Percentiles rank a stretch among this genome's conserved stretches.
These are phyloP conservation scores for Nomada fabriciana DNA, from an alignment of 2,888 invertebrate genomes.

Conservation along the genomic window DNA sequence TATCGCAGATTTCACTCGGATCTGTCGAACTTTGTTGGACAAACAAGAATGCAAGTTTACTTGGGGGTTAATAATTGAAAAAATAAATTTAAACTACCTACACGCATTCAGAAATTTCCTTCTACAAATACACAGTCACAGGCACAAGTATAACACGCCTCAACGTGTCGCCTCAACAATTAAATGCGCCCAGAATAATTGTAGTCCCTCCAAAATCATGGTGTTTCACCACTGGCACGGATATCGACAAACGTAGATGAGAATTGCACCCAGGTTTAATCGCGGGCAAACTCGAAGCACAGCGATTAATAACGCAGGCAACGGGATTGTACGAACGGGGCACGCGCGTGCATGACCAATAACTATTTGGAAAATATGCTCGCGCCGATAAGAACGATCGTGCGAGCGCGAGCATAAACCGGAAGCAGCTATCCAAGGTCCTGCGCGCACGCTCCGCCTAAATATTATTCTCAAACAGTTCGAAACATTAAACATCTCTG, in stretches of 20 bases:
- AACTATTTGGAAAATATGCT: constrained; percentile 66
- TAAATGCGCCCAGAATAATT: too few species aligned
- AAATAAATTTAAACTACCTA: not conserved
- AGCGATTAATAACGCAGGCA: constrained; percentile 37
- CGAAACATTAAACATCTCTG: constrained; percentile 80
- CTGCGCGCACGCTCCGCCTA: constrained; percentile 68
- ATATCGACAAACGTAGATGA: constrained; percentile 7
- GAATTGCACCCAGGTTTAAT: constrained; percentile 22
- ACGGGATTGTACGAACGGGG: constrained; percentile 1
- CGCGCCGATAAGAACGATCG: constrained; percentile 65
- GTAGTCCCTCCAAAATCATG: too few species aligned
- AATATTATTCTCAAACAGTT: constrained; percentile 81
- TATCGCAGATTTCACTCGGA: too few species aligned
- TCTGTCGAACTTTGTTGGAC: too few species aligned
- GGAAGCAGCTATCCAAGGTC: constrained; percentile 71
- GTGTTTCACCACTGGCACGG: not conserved
- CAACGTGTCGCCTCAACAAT: too few species aligned
- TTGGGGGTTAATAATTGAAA: not conserved
- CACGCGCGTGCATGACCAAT: constrained; percentile 52
- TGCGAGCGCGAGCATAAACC: constrained; percentile 62
- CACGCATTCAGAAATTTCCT: not conserved
- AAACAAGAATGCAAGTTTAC: too few species aligned
- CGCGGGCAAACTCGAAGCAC: not conserved
- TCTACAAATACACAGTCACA: too few species aligned
- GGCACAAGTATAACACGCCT: too few species aligned